These are phyloP conservation scores for Bubo blakistoni DNA, from an alignment of 2,113 vertebrate species.

Conservation along the genomic window DNA sequence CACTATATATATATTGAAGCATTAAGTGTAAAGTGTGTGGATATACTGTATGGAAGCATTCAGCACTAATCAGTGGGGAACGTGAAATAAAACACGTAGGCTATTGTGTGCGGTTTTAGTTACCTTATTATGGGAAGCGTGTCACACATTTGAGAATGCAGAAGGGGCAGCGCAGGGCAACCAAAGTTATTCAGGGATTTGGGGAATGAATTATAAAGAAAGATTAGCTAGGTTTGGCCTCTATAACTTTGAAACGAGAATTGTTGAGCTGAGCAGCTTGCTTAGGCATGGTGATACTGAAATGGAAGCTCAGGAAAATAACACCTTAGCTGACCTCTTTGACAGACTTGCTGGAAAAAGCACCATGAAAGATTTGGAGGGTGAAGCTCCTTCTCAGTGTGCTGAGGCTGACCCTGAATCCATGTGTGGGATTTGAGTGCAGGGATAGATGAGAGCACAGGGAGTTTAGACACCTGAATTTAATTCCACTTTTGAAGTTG, in stretches of 20 bases:
- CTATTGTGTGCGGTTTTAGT: conserved; percentile 20
- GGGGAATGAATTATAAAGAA: conserved; percentile 44
- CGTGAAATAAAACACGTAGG: conserved; percentile 3
- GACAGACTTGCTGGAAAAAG: neutral
- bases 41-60: neutral
- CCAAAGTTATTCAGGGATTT: conserved; percentile 50
- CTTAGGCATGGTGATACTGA: neutral
- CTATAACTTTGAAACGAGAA: conserved; percentile 29
- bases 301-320: conserved; percentile 7
- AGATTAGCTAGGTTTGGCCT: conserved; percentile 57
- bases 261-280: conserved; percentile 31
- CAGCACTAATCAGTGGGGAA: conserved; percentile 35
- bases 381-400: fast-evolving
- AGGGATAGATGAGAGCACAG: neutral
- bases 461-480: neutral
- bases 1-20: neutral
- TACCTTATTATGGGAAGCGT: conserved; percentile 17
- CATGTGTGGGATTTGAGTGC: neutral
- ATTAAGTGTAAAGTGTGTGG: neutral
- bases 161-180: conserved; percentile 18
- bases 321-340: neutral
- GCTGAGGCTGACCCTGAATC: neutral
- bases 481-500: neutral
- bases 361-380: neutral
- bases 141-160: neutral